Percentiles rank a stretch among this genome's conserved stretches.
Conservation (phyloP, 1,140 invertebrate genomes). For the Dufourea novaeangliae region DNA sequence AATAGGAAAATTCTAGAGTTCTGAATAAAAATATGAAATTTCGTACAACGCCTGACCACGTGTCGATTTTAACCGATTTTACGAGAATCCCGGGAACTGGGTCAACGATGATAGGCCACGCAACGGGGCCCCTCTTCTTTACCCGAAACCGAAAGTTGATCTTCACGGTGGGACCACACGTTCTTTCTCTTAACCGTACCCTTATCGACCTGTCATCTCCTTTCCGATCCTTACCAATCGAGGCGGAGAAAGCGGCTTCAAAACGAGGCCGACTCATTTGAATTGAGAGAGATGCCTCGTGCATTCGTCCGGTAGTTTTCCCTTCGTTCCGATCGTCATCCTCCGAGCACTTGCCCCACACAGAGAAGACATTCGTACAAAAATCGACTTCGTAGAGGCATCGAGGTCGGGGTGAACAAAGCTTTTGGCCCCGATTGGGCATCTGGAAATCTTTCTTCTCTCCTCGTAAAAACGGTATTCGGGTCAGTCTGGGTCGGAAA, state of each 20-base stretch:
- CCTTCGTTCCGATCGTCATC: slow-evolving; percentile 61
- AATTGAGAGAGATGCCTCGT: slow-evolving; percentile 66
- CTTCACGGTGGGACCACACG: slow-evolving; percentile 59
- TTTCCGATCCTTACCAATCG: slow-evolving; percentile 65
- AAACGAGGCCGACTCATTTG: slow-evolving; percentile 72
- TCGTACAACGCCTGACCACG: slow-evolving; percentile 3
- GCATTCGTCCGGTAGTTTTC: slow-evolving; percentile 64
- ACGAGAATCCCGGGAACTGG: slow-evolving; percentile 25
- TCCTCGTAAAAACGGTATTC: too few species aligned
- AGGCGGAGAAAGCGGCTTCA: slow-evolving; percentile 70
- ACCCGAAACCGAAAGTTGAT: slow-evolving; percentile 76
- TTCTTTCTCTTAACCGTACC: slow-evolving; percentile 49
- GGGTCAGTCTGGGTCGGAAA: too few species aligned
- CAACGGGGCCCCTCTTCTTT: slow-evolving; percentile 26
- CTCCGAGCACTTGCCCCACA: slow-evolving; percentile 2
- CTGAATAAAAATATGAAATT: too few species aligned
- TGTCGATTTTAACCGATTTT: slow-evolving; percentile 44
- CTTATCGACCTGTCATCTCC: slow-evolving; percentile 67
- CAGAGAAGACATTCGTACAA: too few species aligned
- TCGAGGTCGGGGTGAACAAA: neutral
- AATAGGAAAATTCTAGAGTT: too few species aligned
- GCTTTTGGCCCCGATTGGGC: neutral
- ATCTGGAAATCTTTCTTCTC: too few species aligned
- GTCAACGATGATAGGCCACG: slow-evolving; percentile 40
- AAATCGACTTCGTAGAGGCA: neutral